phyloP scores from a whole-genome alignment of 2,888 invertebrate genomes.

The Hyalella azteca region DNA sequence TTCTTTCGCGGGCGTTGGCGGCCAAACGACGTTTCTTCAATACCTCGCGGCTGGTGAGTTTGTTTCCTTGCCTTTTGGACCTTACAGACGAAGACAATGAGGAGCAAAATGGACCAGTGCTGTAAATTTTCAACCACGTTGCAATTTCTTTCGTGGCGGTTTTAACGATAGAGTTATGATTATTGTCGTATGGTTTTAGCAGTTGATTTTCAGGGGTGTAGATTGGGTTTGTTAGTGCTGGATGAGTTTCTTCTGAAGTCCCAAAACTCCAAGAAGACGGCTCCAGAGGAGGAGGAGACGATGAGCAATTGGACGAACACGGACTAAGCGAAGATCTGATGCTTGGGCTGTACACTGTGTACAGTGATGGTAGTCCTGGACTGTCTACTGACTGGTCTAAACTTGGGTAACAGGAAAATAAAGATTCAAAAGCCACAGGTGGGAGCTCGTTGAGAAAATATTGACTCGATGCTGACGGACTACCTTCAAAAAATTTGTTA shows the following conservation, averaged over 20 bases:
- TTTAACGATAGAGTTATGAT: no score
- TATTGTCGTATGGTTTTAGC: no score
- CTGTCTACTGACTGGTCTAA: background rate
- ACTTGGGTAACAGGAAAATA: background rate
- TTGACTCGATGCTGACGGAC: background rate
- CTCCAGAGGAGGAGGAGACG: background rate
- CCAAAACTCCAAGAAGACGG: background rate
- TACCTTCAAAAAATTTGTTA: background rate
- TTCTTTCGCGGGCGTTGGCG: constrained; percentile 71
- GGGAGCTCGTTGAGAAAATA: background rate
- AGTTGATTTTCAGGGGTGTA: background rate
- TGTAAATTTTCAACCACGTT: no score
- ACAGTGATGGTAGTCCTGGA: background rate
- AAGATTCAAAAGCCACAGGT: background rate
- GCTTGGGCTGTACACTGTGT: constrained; percentile 10
- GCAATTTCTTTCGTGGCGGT: no score
- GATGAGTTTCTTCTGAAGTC: background rate
- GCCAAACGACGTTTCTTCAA: constrained; percentile 63
- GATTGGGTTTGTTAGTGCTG: background rate
- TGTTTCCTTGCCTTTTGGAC: constrained; percentile 27
- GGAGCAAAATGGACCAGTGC: no score
- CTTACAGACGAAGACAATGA: no score
- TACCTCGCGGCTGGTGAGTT: constrained; percentile 56
- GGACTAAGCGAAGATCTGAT: background rate
- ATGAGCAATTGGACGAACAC: background rate